These are phyloP conservation scores for Drosophila cardini DNA, from an alignment of 1,140 invertebrate genomes.

Conservation along the genomic window DNA sequence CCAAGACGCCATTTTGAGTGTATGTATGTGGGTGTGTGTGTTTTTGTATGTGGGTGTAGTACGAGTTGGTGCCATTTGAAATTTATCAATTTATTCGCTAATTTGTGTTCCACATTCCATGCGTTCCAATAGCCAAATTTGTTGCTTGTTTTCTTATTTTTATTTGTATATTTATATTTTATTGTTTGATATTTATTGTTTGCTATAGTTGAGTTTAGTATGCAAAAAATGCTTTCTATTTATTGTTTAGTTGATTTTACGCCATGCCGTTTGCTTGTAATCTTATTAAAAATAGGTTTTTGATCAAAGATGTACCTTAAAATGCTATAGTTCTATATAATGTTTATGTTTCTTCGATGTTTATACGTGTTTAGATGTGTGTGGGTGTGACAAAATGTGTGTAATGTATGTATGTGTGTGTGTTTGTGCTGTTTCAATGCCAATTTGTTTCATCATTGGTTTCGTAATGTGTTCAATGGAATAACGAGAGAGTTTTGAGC, in stretches of 20 bases:
- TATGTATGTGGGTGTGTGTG: conserved; percentile 12
- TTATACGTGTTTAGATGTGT: conserved; percentile 48
- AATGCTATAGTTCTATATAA: conserved; percentile 17
- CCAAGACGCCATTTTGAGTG: conserved; percentile 57
- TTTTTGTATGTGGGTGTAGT: conserved; percentile 1
- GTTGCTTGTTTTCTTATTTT: conserved; percentile 37
- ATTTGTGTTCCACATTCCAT: conserved; percentile 70
- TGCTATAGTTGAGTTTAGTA: conserved; percentile 35
- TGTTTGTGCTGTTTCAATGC: conserved; percentile 55
- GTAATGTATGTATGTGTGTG: conserved; percentile 41
- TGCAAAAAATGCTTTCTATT: conserved; percentile 32
- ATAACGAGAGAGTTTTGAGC: conserved; percentile 39
- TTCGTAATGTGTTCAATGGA: conserved; percentile 39
- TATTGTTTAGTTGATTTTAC: conserved; percentile 51
- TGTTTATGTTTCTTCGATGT: conserved; percentile 42
- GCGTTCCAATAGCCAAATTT: conserved; percentile 72
- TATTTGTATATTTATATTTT: neutral
- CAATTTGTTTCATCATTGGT: conserved; percentile 66
- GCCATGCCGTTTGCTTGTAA: conserved; percentile 61
- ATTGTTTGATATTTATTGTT: conserved; percentile 56
- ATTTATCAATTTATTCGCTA: conserved; percentile 31
- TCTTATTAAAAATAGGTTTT: conserved; percentile 27
- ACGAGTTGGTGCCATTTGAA: conserved; percentile 42
- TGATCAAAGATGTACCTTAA: conserved; percentile 45
- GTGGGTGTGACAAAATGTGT: conserved; percentile 30